Base-by-base conservation (phyloP, 1,140 invertebrate genomes). In the Steinernema khuongi region DNA sequence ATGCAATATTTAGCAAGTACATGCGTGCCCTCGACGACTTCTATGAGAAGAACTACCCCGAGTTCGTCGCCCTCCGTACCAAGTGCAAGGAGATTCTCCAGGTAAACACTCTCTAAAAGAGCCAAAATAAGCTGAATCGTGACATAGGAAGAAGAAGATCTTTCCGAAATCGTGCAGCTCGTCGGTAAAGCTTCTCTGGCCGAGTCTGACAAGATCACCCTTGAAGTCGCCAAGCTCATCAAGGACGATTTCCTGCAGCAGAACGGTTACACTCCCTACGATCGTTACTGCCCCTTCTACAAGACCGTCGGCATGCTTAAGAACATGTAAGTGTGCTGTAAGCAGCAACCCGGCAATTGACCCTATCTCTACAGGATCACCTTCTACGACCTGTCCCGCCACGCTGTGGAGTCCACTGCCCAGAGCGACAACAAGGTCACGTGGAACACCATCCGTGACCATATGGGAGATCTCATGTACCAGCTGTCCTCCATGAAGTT, bases 191-290 rank as follows among this genome's bases (percentile, higher is more conserved):
- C 88, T 79, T 82, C 96, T 0, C 89, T 99, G 30, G 96, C 96
- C 7, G 97, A 99, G 89, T 92, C 93, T 26, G 97, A 99, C 87
- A 99, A 99, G 88, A 97, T 99, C 86, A 99, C 96, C 0, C 89
- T 99, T 32, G 97, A 99, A 89, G 94, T 99, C 50, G 96, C 97
- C 78, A 96, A 96, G 87, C 87, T 99, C 75, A 89, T 99, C 69
- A 99, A 99, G 87, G 97, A 99, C 86, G 97, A 99, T 89, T 99
- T 98, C 89, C 88, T 99, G 79, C 97, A 99, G 88, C 97, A 99
- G 87, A 89, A 89, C 79, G 88, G 88, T 66, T 98, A 97, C 87
- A 93, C 94, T 30, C 88, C 93, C 11, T 97, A 98, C 88, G 95
- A 97, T 89, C 90, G 96, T 77, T 98, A 95, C 89, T 99, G 97